Evolutionary conservation across 2,113 vertebrate genomes (phyloP).

Genomic region (Cygnus atratus): DNA sequence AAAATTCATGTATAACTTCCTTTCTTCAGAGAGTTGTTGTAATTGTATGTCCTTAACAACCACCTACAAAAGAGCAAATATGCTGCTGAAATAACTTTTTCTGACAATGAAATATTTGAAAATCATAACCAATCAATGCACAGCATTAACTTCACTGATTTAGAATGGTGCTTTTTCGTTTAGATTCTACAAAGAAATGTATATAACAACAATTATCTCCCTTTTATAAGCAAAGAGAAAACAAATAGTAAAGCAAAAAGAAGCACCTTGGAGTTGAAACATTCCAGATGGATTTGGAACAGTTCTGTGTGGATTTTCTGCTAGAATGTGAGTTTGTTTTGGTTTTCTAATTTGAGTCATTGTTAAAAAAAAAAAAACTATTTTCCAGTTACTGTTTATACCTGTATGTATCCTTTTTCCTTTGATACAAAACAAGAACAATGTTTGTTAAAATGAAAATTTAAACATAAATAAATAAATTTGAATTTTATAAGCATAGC

Average conservation of each 20-base stretch:
- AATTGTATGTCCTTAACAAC: neutral
- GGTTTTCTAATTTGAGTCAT: neutral
- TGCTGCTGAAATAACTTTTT: neutral
- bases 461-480: neutral
- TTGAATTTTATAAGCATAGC: neutral
- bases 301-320: neutral
- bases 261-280: neutral
- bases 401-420: neutral
- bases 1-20: neutral
- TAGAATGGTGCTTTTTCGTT: neutral
- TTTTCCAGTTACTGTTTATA: neutral
- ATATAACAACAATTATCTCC: neutral
- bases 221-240: neutral
- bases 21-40: neutral
- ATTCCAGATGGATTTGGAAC: neutral
- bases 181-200: neutral
- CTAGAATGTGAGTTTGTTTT: neutral
- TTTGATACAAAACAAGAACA: neutral
- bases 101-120: neutral
- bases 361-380: neutral
- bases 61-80: neutral
- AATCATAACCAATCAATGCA: neutral
- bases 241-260: neutral
- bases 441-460: neutral
- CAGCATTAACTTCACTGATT: neutral